phyloP scores from a whole-genome alignment of 2,113 vertebrate genomes.

The Cynoglossus semilaevis region DNA sequence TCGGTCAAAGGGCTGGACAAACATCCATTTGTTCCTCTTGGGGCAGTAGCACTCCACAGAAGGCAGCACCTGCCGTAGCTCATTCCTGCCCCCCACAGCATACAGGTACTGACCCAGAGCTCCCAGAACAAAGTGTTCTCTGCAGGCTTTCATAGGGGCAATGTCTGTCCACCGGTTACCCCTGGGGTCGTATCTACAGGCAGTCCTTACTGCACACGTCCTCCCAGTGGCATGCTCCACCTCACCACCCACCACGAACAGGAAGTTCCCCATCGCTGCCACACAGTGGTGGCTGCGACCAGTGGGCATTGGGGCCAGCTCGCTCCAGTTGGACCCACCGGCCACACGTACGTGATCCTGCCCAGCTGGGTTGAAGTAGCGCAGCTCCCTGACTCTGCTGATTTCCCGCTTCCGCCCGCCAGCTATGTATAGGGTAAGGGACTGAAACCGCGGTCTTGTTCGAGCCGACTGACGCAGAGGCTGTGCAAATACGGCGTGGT shows the following conservation, averaged over 20 bases:
- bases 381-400: conserved; percentile 87
- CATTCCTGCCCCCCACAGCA: conserved; percentile 91
- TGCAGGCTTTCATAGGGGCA: conserved; percentile 93
- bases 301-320: conserved; percentile 86
- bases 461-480: conserved; percentile 88
- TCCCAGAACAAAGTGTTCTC: conserved; percentile 94
- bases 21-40: conserved; percentile 96
- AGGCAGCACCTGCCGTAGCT: conserved; percentile 91
- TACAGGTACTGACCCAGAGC: conserved; percentile 88
- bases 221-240: conserved; percentile 88
- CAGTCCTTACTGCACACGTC: conserved; percentile 88
- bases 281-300: conserved; percentile 95
- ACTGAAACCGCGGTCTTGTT: conserved; percentile 90
- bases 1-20: conserved; percentile 93
- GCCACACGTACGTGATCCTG: conserved; percentile 85
- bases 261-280: conserved; percentile 94
- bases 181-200: conserved; percentile 91
- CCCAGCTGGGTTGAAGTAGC: conserved; percentile 89
- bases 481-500: conserved; percentile 87
- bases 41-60: conserved; percentile 95
- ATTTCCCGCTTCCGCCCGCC: conserved; percentile 91
- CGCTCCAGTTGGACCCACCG: conserved; percentile 91
- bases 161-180: conserved; percentile 91
- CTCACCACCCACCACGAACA: conserved; percentile 93
- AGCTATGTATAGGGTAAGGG: conserved; percentile 89